These are phyloP conservation scores for Papilio glaucus DNA, from an alignment of 1,140 invertebrate genomes.

Conservation along the genomic window DNA sequence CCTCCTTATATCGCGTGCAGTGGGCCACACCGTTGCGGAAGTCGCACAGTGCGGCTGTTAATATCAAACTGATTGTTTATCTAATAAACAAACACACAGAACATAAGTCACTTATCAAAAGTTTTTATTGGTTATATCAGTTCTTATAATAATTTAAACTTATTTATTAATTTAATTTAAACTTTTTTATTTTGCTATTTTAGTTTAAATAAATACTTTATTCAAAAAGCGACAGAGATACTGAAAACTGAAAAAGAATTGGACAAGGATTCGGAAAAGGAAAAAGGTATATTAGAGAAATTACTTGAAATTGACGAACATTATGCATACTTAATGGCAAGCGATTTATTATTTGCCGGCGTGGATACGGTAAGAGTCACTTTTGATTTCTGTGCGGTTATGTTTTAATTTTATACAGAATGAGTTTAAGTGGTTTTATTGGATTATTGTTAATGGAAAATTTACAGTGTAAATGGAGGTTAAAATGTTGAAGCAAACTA, in stretches of 20 bases:
- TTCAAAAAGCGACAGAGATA: constrained; percentile 46
- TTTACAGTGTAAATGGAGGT: no score
- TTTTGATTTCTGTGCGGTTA: neutral
- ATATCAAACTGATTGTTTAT: no score
- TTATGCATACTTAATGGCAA: constrained; percentile 85
- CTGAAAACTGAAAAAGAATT: constrained; percentile 40
- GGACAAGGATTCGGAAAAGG: constrained; percentile 34
- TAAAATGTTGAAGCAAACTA: no score
- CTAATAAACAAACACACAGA: no score
- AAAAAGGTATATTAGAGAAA: constrained; percentile 80
- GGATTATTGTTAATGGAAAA: neutral
- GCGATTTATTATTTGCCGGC: constrained; percentile 89
- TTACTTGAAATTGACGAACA: constrained; percentile 76
- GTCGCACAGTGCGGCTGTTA: no score
- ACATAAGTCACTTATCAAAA: no score
- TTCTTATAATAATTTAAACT: no score
- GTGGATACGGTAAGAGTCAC: constrained; percentile 87
- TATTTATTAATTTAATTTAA: constrained; percentile 1
- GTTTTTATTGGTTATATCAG: no score
- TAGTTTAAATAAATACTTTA: constrained; percentile 50
- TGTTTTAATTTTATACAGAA: neutral
- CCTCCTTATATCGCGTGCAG: no score
- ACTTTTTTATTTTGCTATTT: constrained; percentile 26
- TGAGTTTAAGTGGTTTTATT: neutral
- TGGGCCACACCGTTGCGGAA: no score